Percentiles rank a stretch among this genome's conserved stretches.
Conservation (phyloP, 2,797 vertebrate species). For the Argyrosomus regius region DNA sequence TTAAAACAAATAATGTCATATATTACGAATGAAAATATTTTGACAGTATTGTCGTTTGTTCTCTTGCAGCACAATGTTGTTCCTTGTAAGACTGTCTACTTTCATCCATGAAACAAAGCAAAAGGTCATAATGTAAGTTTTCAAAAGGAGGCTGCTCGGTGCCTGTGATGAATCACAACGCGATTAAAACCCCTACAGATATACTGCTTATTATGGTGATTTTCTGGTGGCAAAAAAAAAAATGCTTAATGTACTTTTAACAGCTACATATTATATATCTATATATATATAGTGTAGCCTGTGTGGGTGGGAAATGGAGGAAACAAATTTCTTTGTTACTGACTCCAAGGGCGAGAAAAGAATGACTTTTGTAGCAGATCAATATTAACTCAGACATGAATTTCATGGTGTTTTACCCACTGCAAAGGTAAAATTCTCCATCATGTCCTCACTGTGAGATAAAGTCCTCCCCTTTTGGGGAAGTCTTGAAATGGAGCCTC, state of each 20-base stretch:
- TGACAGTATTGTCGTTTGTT: slow-evolving; percentile 16
- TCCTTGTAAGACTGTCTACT: neutral
- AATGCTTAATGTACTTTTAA: slow-evolving; percentile 46
- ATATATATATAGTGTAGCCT: neutral
- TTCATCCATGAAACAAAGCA: slow-evolving; percentile 40
- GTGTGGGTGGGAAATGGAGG: slow-evolving; percentile 37
- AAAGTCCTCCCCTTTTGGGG: slow-evolving; percentile 50
- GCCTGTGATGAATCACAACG: slow-evolving; percentile 39
- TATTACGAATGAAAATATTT: slow-evolving; percentile 1
- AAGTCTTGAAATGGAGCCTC: slow-evolving; percentile 69
- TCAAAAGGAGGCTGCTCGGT: slow-evolving; percentile 43
- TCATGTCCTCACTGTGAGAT: slow-evolving; percentile 52
- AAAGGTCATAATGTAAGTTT: slow-evolving; percentile 45
- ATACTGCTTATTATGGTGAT: slow-evolving; percentile 34
- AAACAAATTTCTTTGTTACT: slow-evolving; percentile 47
- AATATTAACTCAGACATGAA: slow-evolving; percentile 52
- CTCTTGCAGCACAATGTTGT: neutral
- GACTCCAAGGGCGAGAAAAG: slow-evolving; percentile 49
- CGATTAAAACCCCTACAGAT: slow-evolving; percentile 33
- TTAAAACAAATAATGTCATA: slow-evolving; percentile 10
- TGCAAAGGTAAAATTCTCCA: slow-evolving; percentile 59
- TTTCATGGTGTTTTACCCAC: slow-evolving; percentile 58
- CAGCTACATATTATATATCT: slow-evolving; percentile 28
- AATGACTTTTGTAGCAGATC: slow-evolving; percentile 58
- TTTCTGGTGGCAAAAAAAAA: slow-evolving; percentile 38